Evolutionary conservation across 37 sponge, comb jelly and placozoan species (phyloP).

Genomic region (Hexactinellida sp.): DNA sequence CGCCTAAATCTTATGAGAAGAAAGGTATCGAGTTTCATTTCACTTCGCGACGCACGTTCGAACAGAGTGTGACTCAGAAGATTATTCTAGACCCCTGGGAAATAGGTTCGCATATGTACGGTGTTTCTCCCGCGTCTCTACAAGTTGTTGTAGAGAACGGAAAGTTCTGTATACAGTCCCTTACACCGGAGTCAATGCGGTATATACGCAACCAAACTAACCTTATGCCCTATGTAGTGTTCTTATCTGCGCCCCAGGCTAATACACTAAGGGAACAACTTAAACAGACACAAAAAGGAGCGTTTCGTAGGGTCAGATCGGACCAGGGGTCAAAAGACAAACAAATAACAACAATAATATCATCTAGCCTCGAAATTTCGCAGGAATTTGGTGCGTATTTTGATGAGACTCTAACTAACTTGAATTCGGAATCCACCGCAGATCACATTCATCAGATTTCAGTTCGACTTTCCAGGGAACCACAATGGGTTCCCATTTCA

Average conservation of each 20-base stretch:
- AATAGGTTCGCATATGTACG: not conserved
- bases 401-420: not conserved
- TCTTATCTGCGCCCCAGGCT: not conserved
- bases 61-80: not conserved
- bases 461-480: not conserved
- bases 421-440: not conserved
- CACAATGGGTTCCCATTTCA: slow-evolving; percentile 7
- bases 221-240: not conserved
- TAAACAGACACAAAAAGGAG: not conserved
- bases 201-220: not conserved
- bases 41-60: not conserved
- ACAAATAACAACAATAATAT: not conserved
- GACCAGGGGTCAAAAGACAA: slow-evolving; percentile 11
- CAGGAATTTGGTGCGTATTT: not conserved
- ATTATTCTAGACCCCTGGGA: not conserved
- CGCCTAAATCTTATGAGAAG: not conserved
- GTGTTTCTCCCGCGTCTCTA: not conserved
- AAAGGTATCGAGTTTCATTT: slow-evolving; percentile 14
- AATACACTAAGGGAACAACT: not conserved
- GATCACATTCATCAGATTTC: not conserved
- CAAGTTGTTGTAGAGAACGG: not conserved
- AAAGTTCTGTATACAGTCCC: not conserved
- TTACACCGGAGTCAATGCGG: not conserved
- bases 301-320: not conserved
- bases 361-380: not conserved